Percentiles rank a stretch among this genome's conserved stretches.
phyloP scores from a whole-genome alignment of 2,797 vertebrate species.

The Natrix natrix region DNA sequence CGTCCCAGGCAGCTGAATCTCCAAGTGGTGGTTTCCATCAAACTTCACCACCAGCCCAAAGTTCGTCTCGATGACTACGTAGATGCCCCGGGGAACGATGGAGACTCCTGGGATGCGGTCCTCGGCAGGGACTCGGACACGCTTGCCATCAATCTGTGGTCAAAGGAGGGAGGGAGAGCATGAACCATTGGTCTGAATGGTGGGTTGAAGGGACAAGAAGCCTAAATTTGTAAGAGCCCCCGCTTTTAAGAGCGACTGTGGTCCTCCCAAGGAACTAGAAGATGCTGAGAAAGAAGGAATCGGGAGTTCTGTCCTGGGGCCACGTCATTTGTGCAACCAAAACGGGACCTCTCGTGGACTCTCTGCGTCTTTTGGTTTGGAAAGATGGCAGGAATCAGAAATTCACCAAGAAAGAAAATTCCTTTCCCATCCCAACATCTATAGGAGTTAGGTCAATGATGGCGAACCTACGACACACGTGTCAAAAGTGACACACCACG shows the following conservation, averaged over 20 bases:
- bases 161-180: background rate
- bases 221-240: background rate
- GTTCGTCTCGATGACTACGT: conserved; percentile 71
- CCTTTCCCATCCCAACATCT: too few species aligned
- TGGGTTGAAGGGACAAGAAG: background rate
- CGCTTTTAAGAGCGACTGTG: background rate
- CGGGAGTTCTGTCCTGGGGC: too few species aligned
- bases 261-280: too few species aligned
- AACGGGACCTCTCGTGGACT: too few species aligned
- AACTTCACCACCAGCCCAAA: conserved; percentile 82
- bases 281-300: too few species aligned
- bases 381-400: too few species aligned
- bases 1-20: conserved; percentile 77
- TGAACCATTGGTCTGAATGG: background rate
- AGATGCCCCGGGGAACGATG: conserved; percentile 71
- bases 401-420: too few species aligned
- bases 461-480: too few species aligned
- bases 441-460: too few species aligned
- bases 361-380: too few species aligned
- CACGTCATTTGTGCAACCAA: too few species aligned
- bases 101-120: conserved; percentile 57
- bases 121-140: conserved; percentile 69
- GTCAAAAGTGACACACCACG: too few species aligned
- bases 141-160: conserved; percentile 73
- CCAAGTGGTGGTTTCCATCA: conserved; percentile 78